Base-by-base conservation (phyloP, 2,797 vertebrate species). In the Ctenosaura bakeri region DNA sequence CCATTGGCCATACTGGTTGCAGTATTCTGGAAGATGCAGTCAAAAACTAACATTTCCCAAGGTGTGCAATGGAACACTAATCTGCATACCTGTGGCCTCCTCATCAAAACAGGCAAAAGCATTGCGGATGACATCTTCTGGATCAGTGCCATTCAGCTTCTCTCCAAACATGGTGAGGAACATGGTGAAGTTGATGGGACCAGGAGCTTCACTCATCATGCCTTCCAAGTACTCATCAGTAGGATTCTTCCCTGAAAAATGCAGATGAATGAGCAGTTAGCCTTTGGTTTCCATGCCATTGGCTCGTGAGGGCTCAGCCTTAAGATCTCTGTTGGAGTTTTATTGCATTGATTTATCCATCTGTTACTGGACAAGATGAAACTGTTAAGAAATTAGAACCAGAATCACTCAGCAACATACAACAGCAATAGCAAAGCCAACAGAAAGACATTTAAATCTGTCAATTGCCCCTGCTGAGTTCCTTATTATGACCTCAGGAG, bases 141-240 rank as follows among this genome's bases (percentile, higher is more conserved):
- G 99, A 96, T 99, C 99, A 0, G 99, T 99, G 86, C 99, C 99
- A 0, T 99, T 99, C 90, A 99, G 98, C 95, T 99, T 98, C 95
- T 99, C 99, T 93, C 99, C 99, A 0, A 99, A 99, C 99, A 99
- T 99, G 90, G 99, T 99, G 96, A 99, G 98, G 97, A 99, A 99
- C 99, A 99, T 99, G 94, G 99, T 99, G 97, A 99, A 99, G 97
- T 99, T 99, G 95, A 99, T 99, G 95, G 99, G 99, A 32, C 99
- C 99, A 0, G 99, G 99, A 0, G 99, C 99, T 96, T 99, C 99
- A 0, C 98, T 98, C 99, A 99, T 99, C 99, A 99, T 99, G 26
- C 98, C 99, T 94, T 99, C 99, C 95, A 99, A 96, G 96, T 99
- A 99, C 89, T 99, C 99, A 0, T 99, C 99, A 0, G 99, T 99